phyloP scores from a whole-genome alignment of 2,888 invertebrate species.

The Nemotelus nigrinus region DNA sequence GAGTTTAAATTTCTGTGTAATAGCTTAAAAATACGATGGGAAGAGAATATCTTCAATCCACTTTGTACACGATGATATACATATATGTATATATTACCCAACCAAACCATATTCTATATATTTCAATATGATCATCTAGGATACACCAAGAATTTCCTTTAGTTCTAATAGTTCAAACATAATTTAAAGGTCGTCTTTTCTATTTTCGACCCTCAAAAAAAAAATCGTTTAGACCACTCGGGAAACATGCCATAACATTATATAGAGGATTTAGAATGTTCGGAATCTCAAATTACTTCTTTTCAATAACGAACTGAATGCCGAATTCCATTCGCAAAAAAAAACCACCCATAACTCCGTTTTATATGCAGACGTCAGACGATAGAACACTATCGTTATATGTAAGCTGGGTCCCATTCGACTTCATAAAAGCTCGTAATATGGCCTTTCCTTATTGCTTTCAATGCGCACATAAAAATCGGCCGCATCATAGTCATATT shows the following conservation, averaged over 20 bases:
- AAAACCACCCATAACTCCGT: constrained; percentile 9
- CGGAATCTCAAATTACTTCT: constrained; percentile 22
- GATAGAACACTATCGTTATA: constrained; percentile 5
- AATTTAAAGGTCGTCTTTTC: background rate
- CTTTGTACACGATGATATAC: too few relatives aligned
- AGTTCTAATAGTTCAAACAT: background rate
- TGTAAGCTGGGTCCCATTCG: background rate
- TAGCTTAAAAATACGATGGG: too few relatives aligned
- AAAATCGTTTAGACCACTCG: background rate
- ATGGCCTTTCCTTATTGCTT: constrained; percentile 29
- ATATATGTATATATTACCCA: too few relatives aligned
- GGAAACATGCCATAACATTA: background rate
- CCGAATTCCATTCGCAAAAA: background rate
- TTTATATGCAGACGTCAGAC: constrained; percentile 8
- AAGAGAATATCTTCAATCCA: too few relatives aligned
- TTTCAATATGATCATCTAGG: too few relatives aligned
- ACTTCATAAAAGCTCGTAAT: constrained; percentile 33
- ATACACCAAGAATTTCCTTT: too few relatives aligned
- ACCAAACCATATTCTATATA: too few relatives aligned
- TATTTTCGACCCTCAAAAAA: background rate
- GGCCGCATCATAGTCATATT: constrained; percentile 3
- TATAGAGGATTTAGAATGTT: constrained; percentile 16
- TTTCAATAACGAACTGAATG: constrained; percentile 20
- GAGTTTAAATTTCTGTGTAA: too few relatives aligned
- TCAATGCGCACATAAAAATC: constrained; percentile 25